Base-by-base conservation (phyloP, 1,140 invertebrate species). In the Maniola jurtina region DNA sequence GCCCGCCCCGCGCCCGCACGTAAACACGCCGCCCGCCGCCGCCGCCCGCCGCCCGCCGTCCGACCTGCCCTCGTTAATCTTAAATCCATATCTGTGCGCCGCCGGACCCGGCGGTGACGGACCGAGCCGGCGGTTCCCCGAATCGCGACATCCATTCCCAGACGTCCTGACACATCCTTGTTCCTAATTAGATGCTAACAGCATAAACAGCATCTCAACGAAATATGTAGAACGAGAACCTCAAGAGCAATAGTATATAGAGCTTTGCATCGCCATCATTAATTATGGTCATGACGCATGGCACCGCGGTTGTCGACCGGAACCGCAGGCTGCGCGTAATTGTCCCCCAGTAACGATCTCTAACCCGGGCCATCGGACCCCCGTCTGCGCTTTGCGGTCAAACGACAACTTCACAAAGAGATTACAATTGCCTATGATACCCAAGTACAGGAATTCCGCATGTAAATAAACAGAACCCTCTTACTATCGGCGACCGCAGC, bases 21-120 rank as follows among this genome's bases (percentile, higher is more conserved):
- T 85, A 84, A 85, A 84, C 83, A 84, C 75, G 68, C 77, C 70
- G 77, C 61, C 74, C 71, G 61, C 64, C 60, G 64, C 5, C 79
- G 65, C 73, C 64, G 60, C 71, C 62, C 71, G 61, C 64, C 60
- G 64, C 65, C 66, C 61, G 56, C 67, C 67, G 66, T 52, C 68
- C 71, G 68, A 72, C 75, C 76, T 84, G 81, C 71, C 84, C 84
- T 86, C 84, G 83, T 87, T 88, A 89, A 89, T 89, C 84, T 89
- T 83, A 86, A 89, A 89, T 87, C 86, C 86, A 89, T 89, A 87
- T 86, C 84, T 80, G 75, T 76, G 77, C 79, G 78, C 75, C 77
- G 59, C 63, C 60, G 62, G 59, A 35, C 52, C 25, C 8, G 16
- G 47, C 55, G 8, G 5, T 9, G 15, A 11, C 14, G 14, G 14